Percentiles rank a stretch among this genome's conserved stretches.
Conservation (phyloP, 2,888 invertebrate genomes). For the Philaethria dido region DNA sequence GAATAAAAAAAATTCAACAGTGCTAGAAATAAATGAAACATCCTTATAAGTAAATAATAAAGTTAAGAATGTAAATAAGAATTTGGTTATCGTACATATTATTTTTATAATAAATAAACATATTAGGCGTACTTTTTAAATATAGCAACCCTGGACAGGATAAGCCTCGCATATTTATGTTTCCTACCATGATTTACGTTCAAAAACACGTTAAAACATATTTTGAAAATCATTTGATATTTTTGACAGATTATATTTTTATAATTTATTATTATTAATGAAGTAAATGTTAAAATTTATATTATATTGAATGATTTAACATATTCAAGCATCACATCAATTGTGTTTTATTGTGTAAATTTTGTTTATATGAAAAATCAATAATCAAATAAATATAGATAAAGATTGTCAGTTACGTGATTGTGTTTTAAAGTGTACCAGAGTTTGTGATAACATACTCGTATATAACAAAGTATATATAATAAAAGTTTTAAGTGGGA, state of each 20-base stretch:
- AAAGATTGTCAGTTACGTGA: conserved; percentile 85
- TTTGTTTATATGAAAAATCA: conserved; percentile 82
- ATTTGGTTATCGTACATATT: background rate
- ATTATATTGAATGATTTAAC: too few relatives aligned
- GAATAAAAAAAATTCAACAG: background rate
- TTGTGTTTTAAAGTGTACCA: conserved; percentile 88
- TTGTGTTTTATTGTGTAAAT: conserved; percentile 83
- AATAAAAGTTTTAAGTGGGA: conserved; percentile 85
- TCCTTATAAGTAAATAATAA: background rate
- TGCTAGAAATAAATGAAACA: background rate
- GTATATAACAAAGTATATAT: conserved; percentile 87
- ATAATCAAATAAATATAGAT: conserved; percentile 78
- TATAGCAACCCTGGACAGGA: conserved; percentile 54
- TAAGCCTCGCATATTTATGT: conserved; percentile 41
- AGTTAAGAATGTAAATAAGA: background rate
- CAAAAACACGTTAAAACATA: too few relatives aligned
- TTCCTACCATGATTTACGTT: conserved; percentile 49
- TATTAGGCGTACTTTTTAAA: background rate
- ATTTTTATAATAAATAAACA: background rate
- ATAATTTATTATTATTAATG: too few relatives aligned
- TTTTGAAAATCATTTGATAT: background rate
- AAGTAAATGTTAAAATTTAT: too few relatives aligned
- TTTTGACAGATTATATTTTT: background rate
- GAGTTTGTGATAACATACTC: conserved; percentile 90
- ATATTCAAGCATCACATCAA: too few relatives aligned